Base-by-base conservation (phyloP, 2,113 vertebrate species). In the Calyptomena viridis region DNA sequence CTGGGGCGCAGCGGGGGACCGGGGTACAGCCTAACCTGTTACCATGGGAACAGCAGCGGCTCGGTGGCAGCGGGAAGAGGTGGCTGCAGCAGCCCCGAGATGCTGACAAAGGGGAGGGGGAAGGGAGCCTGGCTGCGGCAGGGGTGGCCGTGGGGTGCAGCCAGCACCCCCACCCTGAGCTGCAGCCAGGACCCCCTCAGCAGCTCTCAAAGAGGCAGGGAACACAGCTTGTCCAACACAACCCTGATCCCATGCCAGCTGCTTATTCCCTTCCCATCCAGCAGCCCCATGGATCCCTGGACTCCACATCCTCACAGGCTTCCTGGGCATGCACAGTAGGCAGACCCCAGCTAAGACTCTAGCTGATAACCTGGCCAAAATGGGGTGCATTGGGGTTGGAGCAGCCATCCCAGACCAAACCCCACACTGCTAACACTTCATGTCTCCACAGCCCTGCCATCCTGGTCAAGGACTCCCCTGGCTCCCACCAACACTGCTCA, bases 31-130 rank as follows among this genome's bases (percentile, higher is more conserved):
- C 93, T 4, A 77, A 77, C 60, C 83, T 8, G 94, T 95, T 66
- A 46, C 95, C 93, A 96, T 90, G 94, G 95, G 81, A 94, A 97
- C 93, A 11, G 80, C 86, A 89, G 89, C 49, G 15, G 88, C 92
- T 95, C 93, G 9, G 95, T 86, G 86, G 91, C 81, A 2, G 91
- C 19, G 11, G 94, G 94, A 87, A 92, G 91, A 93, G 93, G 94
- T 86, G 87, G 90, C 91, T 79, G 91, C 93, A 92, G 94, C 94
- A 95, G 87, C 91, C 95, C 95, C 60, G 68, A 87, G 91, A 94
- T 90, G 86, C 93, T 68, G 88, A 93, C 92, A 96, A 94, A 94
- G 67, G 92, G 90, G 91, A 95, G 93, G 89, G 92, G 95, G 96
- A 93, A 93, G 96, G 96, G 95, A 96, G 84, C 71, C 92, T 2